Conservation (phyloP, 2,797 vertebrate species). For the Mormyrus proboscirostris region DNA sequence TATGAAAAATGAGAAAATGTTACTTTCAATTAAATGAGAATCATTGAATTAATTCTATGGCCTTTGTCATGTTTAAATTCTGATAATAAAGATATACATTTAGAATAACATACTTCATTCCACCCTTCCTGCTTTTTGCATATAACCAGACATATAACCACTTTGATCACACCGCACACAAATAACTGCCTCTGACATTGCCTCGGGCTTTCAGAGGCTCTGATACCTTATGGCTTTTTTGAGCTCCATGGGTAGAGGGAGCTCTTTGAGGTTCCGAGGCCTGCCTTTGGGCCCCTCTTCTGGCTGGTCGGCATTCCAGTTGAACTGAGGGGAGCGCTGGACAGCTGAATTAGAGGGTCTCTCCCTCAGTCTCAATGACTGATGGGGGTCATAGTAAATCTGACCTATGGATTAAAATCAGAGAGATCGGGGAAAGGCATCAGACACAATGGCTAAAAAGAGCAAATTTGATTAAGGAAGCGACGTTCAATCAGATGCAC, state of each 20-base stretch:
- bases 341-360: constrained; percentile 28
- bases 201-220: neutral
- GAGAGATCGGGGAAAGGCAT: neutral
- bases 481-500: neutral
- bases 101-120: neutral
- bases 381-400: constrained; percentile 33
- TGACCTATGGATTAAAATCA: constrained; percentile 26
- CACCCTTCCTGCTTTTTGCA: neutral
- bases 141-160: neutral
- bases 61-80: neutral
- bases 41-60: neutral
- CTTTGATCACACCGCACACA: neutral
- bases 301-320: constrained; percentile 32
- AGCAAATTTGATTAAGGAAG: neutral
- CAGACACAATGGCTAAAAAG: neutral
- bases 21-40: neutral
- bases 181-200: neutral
- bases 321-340: constrained; percentile 45
- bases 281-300: constrained; percentile 25
- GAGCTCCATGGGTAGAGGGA: constrained; percentile 53
- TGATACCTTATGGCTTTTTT: constrained; percentile 60
- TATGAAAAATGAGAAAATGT: neutral
- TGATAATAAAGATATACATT: neutral
- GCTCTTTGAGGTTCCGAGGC: constrained; percentile 43
- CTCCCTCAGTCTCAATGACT: constrained; percentile 42